phyloP scores from a whole-genome alignment of 2,113 vertebrate genomes.

The Pipa parva region DNA sequence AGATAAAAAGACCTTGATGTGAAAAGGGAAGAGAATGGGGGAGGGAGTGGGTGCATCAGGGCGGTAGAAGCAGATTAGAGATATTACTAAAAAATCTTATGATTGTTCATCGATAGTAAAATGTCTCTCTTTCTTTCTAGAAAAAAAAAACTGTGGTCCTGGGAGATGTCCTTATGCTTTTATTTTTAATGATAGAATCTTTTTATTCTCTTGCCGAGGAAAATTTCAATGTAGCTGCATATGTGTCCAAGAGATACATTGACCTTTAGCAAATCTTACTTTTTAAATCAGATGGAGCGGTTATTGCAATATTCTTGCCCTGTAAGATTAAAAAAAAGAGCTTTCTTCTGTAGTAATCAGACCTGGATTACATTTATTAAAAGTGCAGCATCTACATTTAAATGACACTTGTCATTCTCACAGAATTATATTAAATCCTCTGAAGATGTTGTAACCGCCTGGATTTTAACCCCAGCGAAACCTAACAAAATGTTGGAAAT shows the following conservation, averaged over 20 bases:
- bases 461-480: constrained; percentile 45
- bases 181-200: constrained; percentile 86
- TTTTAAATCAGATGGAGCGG: constrained; percentile 73
- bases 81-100: constrained; percentile 75
- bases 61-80: constrained; percentile 68
- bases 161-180: constrained; percentile 65
- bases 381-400: constrained; percentile 61
- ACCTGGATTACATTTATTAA: constrained; percentile 72
- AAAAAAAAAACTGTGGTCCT: constrained; percentile 58
- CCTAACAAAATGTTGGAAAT: constrained; percentile 46
- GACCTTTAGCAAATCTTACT: constrained; percentile 86
- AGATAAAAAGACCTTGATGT: constrained; percentile 84
- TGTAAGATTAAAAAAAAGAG: constrained; percentile 67
- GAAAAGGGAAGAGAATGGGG: constrained; percentile 60
- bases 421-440: constrained; percentile 56
- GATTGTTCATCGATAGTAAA: constrained; percentile 76
- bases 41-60: constrained; percentile 40
- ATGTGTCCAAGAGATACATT: constrained; percentile 77
- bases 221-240: constrained; percentile 78
- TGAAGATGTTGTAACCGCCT: constrained; percentile 50
- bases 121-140: constrained; percentile 69
- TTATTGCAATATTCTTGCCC: constrained; percentile 75
- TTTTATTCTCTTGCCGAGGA: constrained; percentile 79
- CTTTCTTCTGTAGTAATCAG: constrained; percentile 68
- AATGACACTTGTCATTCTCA: constrained; percentile 60